Conservation (phyloP, 2,888 invertebrate species). For the Diaprepes abbreviatus region DNA sequence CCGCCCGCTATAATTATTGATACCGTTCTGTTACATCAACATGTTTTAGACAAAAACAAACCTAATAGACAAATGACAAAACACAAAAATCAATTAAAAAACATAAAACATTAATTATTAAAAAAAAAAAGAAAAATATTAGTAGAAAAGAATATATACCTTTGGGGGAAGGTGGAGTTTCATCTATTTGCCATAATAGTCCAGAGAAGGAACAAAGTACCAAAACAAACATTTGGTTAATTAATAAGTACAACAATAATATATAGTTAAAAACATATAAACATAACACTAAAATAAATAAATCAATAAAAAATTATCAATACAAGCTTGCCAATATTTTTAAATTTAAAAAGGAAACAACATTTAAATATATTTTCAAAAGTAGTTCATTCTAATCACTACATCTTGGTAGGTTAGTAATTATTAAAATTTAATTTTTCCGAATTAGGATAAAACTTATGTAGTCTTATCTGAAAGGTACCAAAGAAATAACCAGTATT, state of each 20-base stretch:
- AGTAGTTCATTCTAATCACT: no score
- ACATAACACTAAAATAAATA: conserved; percentile 38
- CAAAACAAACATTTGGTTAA: conserved; percentile 50
- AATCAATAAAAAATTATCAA: conserved; percentile 8
- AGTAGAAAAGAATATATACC: conserved; percentile 49
- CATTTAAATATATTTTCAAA: no score
- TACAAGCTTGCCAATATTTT: conserved; percentile 17
- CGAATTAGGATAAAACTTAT: no score
- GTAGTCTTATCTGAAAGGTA: no score
- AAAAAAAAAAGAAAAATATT: conserved; percentile 26
- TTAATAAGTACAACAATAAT: conserved; percentile 39
- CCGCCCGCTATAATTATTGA: no score
- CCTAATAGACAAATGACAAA: conserved; percentile 25
- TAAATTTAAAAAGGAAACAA: neutral
- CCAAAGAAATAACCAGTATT: no score
- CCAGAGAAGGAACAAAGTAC: conserved; percentile 50
- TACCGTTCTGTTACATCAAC: no score
- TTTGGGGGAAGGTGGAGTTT: conserved; percentile 45
- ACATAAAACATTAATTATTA: conserved; percentile 29
- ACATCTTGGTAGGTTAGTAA: no score
- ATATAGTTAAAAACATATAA: conserved; percentile 32
- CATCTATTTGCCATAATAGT: conserved; percentile 48
- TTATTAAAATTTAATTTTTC: no score
- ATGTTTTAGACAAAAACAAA: conserved; percentile 29
- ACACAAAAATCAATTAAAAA: conserved; percentile 23